Evolutionary conservation across 2,888 invertebrate species (phyloP), one percentile per base, ranked within the genome.

Genomic region (Eupithecia abbreviata): DNA sequence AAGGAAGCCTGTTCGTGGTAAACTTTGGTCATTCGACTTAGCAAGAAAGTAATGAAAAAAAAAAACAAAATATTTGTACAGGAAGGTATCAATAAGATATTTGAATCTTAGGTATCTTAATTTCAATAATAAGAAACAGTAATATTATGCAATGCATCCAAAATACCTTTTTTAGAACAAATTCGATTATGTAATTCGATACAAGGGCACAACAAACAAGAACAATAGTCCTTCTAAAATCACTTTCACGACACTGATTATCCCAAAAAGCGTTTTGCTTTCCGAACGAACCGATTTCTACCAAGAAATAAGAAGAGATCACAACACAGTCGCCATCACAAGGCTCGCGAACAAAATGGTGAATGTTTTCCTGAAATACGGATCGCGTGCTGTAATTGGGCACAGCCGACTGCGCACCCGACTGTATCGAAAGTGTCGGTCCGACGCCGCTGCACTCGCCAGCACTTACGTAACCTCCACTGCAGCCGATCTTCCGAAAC

Each of bases 311-410:
- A 69, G 66, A 73, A 58, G 79, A 82, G 84, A 86, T 86, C 87
- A 85, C 81, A 79, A 79, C 89, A 89, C 90, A 86, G 89, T 86
- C 81, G 87, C 87, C 87, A 84, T 87, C 85, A 83, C 91, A 87
- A 91, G 87, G 85, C 86, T 84, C 91, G 90, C 88, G 85, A 85
- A 90, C 90, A 93, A 92, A 93, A 93, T 93, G 93, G 93, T 93
- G 93, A 94, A 93, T 92, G 93, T 92, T 91, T 91, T 90, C 91
- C 92, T 92, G 92, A 92, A 93, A 92, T 45, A 87, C 91, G 90
- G 88, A 89, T 92, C 90, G 92, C 92, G 92, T 91, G 91, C 89
- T 82, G 90, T 90, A 90, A 90, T 90, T 89, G 88, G 89, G 85
- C 86, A 89, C 92, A 92, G 88, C 90, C 89, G 91, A 91, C 87